Percentiles rank a stretch among this genome's conserved stretches.
These are phyloP conservation scores for Rotaria socialis DNA, from an alignment of 2,888 invertebrate species.

Conservation along the genomic window DNA sequence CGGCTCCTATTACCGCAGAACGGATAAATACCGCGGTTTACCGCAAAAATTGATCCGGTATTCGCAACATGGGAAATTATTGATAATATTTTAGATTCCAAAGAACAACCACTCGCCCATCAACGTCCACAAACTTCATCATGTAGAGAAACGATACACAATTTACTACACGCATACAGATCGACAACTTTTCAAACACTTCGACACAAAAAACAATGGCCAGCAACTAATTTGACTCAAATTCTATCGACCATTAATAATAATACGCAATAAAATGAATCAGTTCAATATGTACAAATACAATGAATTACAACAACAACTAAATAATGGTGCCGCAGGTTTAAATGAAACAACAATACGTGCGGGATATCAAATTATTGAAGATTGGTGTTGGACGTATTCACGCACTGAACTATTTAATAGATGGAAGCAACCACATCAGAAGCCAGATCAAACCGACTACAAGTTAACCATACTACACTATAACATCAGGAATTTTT, in stretches of 20 bases:
- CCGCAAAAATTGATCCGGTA: no score
- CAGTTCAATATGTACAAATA: neutral
- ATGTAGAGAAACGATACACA: neutral
- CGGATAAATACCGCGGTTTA: no score
- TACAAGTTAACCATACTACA: neutral
- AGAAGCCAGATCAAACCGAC: neutral
- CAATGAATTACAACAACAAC: neutral
- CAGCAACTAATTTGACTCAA: neutral
- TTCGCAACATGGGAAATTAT: no score
- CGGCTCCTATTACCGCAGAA: no score
- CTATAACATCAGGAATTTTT: neutral
- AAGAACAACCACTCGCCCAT: neutral
- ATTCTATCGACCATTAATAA: neutral
- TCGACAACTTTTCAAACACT: no score
- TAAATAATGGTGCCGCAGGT: neutral
- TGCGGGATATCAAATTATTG: neutral
- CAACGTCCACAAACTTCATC: neutral
- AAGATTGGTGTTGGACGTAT: neutral
- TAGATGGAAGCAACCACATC: neutral
- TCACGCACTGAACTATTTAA: neutral
- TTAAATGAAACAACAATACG: neutral
- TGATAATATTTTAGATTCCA: neutral
- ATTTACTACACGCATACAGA: no score
- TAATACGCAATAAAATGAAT: neutral
- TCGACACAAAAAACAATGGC: neutral